Percentiles rank a stretch among this genome's conserved stretches.
These are phyloP conservation scores for Phytoseiulus persimilis DNA, from an alignment of 2,888 invertebrate genomes.

Conservation along the genomic window DNA sequence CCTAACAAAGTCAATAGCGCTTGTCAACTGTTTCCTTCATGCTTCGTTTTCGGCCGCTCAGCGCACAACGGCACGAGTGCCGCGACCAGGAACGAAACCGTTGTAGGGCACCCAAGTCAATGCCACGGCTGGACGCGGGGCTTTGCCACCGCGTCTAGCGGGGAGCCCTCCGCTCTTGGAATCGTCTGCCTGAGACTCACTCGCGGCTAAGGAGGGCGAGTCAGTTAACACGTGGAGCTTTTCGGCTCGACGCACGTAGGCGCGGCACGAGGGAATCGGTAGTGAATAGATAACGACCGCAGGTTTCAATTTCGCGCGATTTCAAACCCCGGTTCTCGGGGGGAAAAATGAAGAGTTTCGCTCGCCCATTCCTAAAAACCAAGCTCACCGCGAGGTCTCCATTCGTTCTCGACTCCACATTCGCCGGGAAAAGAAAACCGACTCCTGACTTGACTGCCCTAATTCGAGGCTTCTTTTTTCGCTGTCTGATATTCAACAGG, in stretches of 20 bases:
- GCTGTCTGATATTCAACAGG: no score
- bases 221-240: neutral
- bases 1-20: neutral
- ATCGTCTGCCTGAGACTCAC: neutral
- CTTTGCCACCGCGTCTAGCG: neutral
- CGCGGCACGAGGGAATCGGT: no score
- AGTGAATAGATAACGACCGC: no score
- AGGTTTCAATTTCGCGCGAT: no score
- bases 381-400: no score
- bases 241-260: neutral
- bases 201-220: neutral
- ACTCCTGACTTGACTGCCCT: no score
- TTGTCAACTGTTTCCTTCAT: neutral
- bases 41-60: neutral
- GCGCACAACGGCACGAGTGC: neutral
- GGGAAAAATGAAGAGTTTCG: no score
- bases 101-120: neutral
- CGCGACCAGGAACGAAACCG: neutral
- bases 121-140: neutral
- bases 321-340: no score
- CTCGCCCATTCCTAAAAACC: no score
- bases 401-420: no score
- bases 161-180: neutral
- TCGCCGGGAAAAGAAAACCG: no score
- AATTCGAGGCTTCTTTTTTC: no score